Percentiles rank a stretch among this genome's conserved stretches.
These are phyloP conservation scores for Chloromyia formosa DNA, from an alignment of 2,888 invertebrate species.

Conservation along the genomic window DNA sequence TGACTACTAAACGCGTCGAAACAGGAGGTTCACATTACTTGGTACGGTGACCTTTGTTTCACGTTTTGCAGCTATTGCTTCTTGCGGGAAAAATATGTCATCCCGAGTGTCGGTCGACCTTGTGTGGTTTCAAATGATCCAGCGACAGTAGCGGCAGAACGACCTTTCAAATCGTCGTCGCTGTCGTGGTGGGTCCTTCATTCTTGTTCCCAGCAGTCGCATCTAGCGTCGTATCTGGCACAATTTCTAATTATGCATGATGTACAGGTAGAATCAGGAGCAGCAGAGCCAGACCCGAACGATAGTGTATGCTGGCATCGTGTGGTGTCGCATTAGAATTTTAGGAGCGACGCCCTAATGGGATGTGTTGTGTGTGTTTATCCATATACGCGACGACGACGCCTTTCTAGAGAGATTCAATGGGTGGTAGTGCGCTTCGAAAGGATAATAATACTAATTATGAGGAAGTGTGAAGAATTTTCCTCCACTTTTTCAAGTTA, in stretches of 20 bases:
- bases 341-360: slow-evolving; percentile 22
- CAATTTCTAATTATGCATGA: background rate
- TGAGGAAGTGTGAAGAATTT: slow-evolving; percentile 13
- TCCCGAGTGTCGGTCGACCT: slow-evolving; percentile 24
- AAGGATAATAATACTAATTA: slow-evolving; percentile 33
- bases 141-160: background rate
- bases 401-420: background rate
- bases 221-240: background rate
- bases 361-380: background rate
- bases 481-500: background rate
- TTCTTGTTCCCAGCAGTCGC: background rate
- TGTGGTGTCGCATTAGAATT: slow-evolving; percentile 31
- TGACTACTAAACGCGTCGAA: background rate
- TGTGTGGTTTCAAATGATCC: slow-evolving; percentile 20
- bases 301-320: background rate
- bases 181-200: background rate
- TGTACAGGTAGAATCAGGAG: background rate
- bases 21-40: background rate
- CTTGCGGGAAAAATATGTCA: slow-evolving; percentile 26
- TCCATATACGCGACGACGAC: background rate
- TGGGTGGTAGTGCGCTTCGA: background rate
- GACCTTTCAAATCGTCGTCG: background rate
- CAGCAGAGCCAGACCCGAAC: background rate
- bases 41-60: slow-evolving; percentile 32
- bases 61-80: slow-evolving; percentile 10